Base-by-base conservation (phyloP, 1,140 invertebrate species). In the Habropoda laboriosa region DNA sequence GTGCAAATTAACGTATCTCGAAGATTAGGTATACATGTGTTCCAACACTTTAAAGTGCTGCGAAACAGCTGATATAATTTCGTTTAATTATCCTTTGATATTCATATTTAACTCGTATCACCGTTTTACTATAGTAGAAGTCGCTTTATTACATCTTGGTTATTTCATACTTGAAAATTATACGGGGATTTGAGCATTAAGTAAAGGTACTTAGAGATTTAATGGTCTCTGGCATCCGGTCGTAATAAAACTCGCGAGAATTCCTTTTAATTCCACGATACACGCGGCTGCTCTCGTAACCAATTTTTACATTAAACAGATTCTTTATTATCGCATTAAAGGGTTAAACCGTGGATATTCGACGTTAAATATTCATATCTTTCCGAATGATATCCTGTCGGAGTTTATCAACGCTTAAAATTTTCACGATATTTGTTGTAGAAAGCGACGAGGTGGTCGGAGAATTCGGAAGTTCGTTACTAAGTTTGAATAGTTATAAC, bases 301-400 rank as follows among this genome's bases (percentile, higher is more conserved):
- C 16, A 27, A 64, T 45, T 64, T 27, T 42, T 45, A 18, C n/a
- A 4, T 64, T 45, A 64, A 30, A 30, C 18, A 42, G 40, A 64
- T 64, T 42, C 61, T n/a, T 42, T 8, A 3, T 32, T 42, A 27
- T 24, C 13, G 5, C 32, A 16, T 55, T 55, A 45, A 61, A 61
- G n/a, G 1, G 51, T 55, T n/a, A 24, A 55, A 18, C 16, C 7
- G 13, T 7, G 24, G 3, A 45, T 12, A 21, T 27, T 45, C 24
- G 13, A 8, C 24, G 38, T 64, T 64, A 64, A 45, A 27, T 64
- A 64, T 64, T 64, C 61, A 64, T 38, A 61, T 30, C 38, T 12
- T 8, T 1, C 1, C 8, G 16, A n/a, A 64, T 27, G 21, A 24
- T 55, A 49, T n/a, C 51, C 10, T n/a, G 51, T 55, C 24, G 21